phyloP scores from a whole-genome alignment of 2,113 vertebrate genomes.

The Camelus bactrianus region DNA sequence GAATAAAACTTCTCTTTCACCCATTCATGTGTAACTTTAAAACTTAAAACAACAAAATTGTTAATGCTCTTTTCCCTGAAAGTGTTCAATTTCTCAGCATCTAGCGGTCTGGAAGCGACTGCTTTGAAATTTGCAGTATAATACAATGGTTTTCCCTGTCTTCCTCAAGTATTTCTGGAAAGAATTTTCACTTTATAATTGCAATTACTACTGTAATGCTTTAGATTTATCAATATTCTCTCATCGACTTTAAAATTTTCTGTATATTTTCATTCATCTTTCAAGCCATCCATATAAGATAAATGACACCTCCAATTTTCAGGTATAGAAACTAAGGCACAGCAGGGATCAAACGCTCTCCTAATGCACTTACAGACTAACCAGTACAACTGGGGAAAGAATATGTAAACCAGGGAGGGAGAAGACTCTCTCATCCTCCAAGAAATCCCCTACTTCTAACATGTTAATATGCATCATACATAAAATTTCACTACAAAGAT shows the following conservation, averaged over 20 bases:
- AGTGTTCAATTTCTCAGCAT: constrained; percentile 4
- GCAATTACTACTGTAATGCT: not conserved
- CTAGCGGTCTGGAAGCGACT: not conserved
- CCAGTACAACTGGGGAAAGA: not conserved
- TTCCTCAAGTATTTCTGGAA: not conserved
- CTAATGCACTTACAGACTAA: not conserved
- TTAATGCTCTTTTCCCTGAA: not conserved
- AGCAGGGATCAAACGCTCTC: not conserved
- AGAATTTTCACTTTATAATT: constrained; percentile 20
- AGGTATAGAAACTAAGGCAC: constrained; percentile 14
- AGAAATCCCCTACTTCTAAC: not conserved
- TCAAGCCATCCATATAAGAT: not conserved
- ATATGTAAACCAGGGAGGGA: not conserved
- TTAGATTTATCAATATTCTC: not conserved
- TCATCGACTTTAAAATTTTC: not conserved
- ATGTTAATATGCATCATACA: not conserved
- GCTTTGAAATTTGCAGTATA: constrained; percentile 5
- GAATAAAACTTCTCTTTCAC: constrained; percentile 30
- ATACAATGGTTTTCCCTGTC: not conserved
- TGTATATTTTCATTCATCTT: not conserved
- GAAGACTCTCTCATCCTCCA: not conserved
- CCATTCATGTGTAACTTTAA: constrained; percentile 43
- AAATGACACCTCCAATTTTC: not conserved
- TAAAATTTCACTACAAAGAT: not conserved
- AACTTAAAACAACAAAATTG: constrained; percentile 28